Conservation (phyloP, 1,140 invertebrate genomes). For the Drosophila jambulina region DNA sequence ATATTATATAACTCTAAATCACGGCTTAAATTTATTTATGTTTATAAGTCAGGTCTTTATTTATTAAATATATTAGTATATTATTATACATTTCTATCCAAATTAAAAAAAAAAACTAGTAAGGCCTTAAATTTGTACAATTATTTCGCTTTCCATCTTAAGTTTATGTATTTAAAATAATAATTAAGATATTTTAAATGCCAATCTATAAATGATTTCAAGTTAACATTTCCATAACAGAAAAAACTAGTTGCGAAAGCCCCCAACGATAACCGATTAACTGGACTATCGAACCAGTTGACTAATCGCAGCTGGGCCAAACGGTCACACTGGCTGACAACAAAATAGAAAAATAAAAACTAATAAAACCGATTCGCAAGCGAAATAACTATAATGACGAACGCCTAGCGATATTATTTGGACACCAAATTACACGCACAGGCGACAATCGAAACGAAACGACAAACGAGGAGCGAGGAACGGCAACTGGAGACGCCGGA, state of each 20-base stretch:
- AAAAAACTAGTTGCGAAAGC: not conserved
- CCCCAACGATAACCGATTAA: not conserved
- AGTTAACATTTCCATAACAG: not conserved
- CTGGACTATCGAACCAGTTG: constrained; percentile 3
- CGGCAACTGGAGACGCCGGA: not conserved
- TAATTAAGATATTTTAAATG: not conserved
- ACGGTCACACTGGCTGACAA: constrained; percentile 31
- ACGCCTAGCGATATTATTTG: constrained; percentile 8
- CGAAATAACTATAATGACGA: constrained; percentile 29
- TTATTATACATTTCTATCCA: too few species aligned
- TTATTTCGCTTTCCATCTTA: not conserved
- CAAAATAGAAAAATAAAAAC: constrained; percentile 25
- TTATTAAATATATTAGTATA: too few species aligned
- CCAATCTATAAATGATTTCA: not conserved
- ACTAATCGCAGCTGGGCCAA: constrained; percentile 2
- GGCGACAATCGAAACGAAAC: not conserved
- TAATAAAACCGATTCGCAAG: not conserved
- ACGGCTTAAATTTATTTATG: not conserved
- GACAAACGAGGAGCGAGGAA: not conserved
- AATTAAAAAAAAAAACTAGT: too few species aligned
- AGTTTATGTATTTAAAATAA: not conserved
- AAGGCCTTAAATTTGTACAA: not conserved
- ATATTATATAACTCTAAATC: not conserved
- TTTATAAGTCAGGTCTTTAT: not conserved
- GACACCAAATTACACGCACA: constrained; percentile 6